phyloP scores from a whole-genome alignment of 2,888 invertebrate genomes.

The Pseudococcus jackbeardsleyi region DNA sequence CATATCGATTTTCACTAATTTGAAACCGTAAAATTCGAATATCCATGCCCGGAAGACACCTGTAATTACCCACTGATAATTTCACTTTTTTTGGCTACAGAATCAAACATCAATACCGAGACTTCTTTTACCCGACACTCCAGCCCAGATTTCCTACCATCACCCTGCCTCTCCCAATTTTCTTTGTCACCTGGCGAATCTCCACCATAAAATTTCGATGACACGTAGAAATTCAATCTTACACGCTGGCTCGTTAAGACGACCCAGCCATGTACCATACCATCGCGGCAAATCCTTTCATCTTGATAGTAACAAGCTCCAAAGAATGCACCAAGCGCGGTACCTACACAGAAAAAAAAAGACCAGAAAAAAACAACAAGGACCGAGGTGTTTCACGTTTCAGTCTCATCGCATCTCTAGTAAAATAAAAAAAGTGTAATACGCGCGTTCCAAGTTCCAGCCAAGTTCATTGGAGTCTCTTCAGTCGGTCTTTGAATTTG shows the following conservation, averaged over 20 bases:
- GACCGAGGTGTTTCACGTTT: constrained; percentile 29
- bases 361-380: not conserved
- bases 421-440: constrained; percentile 8
- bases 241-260: not conserved
- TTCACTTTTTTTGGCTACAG: too few species aligned
- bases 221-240: not conserved
- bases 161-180: not conserved
- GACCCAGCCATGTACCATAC: not conserved
- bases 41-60: too few species aligned
- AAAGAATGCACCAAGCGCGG: not conserved
- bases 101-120: too few species aligned
- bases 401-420: not conserved
- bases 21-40: too few species aligned
- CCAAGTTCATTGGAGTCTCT: not conserved
- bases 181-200: not conserved
- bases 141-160: too few species aligned
- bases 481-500: constrained; percentile 14
- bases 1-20: too few species aligned
- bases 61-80: too few species aligned
- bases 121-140: too few species aligned
- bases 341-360: not conserved
- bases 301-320: constrained; percentile 15
- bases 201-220: not conserved
- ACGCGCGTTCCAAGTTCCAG: constrained; percentile 19
- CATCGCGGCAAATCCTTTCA: constrained; percentile 29